These are phyloP conservation scores for Phthorimaea operculella DNA, from an alignment of 1,140 invertebrate species.

Conservation along the genomic window DNA sequence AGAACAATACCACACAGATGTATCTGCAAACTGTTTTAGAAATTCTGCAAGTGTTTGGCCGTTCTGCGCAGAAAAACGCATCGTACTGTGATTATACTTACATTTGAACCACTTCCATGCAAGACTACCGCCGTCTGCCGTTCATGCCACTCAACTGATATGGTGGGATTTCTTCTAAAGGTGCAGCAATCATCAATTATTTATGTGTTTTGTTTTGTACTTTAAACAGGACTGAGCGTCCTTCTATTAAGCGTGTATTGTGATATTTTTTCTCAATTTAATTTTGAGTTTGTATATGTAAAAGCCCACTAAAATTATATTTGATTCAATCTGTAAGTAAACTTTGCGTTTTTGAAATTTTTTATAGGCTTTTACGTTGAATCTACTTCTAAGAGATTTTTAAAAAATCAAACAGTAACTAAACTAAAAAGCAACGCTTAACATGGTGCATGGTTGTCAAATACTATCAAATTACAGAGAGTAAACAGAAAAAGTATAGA, in stretches of 20 bases:
- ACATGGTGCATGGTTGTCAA: conserved; percentile 9
- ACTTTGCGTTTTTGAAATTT: too few relatives aligned
- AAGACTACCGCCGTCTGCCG: conserved; percentile 13
- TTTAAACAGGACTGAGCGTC: background rate
- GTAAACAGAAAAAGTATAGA: background rate
- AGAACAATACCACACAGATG: too few relatives aligned
- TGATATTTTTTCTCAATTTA: too few relatives aligned
- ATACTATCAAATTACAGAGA: background rate
- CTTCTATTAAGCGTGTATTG: background rate
- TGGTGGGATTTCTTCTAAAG: conserved; percentile 12
- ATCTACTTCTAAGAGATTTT: too few relatives aligned
- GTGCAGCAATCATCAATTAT: conserved; percentile 5
- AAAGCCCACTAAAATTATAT: too few relatives aligned
- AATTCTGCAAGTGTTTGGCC: too few relatives aligned
- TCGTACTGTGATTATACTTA: conserved; percentile 9
- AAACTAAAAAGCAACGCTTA: conserved; percentile 33
- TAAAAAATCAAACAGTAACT: too few relatives aligned
- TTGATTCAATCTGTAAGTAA: too few relatives aligned
- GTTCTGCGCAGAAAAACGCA: too few relatives aligned
- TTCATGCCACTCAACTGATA: background rate
- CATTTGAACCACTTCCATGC: conserved; percentile 5
- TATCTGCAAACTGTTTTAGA: too few relatives aligned
- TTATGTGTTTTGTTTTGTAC: conserved; percentile 2
- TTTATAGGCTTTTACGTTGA: too few relatives aligned
- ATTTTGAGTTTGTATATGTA: too few relatives aligned